phyloP scores from a whole-genome alignment of 2,888 invertebrate species.

The Pristionchus fissidentatus region DNA sequence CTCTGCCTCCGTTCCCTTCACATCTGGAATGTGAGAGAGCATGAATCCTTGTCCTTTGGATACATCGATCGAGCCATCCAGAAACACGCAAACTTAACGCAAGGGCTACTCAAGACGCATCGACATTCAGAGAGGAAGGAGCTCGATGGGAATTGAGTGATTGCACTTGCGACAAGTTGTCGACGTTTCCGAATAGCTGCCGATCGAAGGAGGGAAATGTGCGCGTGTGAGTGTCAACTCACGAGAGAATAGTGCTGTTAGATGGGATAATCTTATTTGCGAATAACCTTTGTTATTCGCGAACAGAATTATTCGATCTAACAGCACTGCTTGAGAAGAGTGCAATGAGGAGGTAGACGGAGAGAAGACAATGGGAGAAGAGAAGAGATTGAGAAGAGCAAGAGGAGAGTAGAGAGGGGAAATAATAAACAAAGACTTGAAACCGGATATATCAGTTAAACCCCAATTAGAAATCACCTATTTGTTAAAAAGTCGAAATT shows the following conservation, averaged over 20 bases:
- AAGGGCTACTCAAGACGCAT: too few relatives aligned
- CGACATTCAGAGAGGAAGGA: not conserved
- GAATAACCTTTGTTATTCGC: too few relatives aligned
- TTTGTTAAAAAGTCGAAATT: not conserved
- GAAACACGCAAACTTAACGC: slow-evolving; percentile 3
- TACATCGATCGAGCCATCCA: not conserved
- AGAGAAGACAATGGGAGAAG: slow-evolving; percentile 39
- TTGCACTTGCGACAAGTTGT: not conserved
- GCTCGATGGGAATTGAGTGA: not conserved
- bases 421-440: slow-evolving; percentile 6
- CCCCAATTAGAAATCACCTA: not conserved
- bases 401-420: not conserved
- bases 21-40: slow-evolving; percentile 50
- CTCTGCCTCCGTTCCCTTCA: slow-evolving; percentile 53
- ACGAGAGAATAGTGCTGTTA: too few relatives aligned
- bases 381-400: not conserved
- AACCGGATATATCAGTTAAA: too few relatives aligned
- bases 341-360: not conserved
- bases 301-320: too few relatives aligned
- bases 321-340: not conserved
- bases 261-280: too few relatives aligned
- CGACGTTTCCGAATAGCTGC: not conserved
- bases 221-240: too few relatives aligned
- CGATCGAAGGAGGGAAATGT: not conserved
- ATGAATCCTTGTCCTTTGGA: not conserved